Evolutionary conservation across 2,797 vertebrate species (phyloP).

Genomic region (Falco biarmicus): DNA sequence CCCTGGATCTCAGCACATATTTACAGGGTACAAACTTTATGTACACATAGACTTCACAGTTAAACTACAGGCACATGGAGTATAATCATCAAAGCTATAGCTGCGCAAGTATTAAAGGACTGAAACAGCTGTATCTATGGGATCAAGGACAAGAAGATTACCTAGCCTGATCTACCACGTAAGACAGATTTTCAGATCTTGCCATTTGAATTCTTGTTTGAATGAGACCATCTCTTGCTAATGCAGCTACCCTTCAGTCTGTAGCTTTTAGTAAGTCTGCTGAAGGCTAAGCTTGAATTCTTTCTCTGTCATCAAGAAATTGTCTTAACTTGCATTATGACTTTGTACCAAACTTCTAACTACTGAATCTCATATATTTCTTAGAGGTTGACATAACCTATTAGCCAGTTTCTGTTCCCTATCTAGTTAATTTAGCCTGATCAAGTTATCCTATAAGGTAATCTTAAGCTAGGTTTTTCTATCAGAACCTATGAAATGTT

Average conservation of each 20-base stretch:
- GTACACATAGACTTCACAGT: neutral
- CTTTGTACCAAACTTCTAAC: neutral
- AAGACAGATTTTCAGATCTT: neutral
- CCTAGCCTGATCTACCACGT: neutral
- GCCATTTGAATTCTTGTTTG: neutral
- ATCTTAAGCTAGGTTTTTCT: neutral
- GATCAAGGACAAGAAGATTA: neutral
- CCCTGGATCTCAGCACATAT: neutral
- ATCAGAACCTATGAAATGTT: neutral
- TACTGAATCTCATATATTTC: neutral
- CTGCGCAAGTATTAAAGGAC: neutral
- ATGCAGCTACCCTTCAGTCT: neutral
- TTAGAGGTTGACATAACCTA: neutral
- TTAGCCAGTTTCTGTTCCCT: neutral
- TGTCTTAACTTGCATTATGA: neutral
- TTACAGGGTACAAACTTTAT: neutral
- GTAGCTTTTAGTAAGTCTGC: neutral
- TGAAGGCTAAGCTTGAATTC: neutral
- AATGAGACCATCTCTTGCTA: neutral
- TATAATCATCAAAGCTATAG: neutral
- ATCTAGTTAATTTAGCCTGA: neutral
- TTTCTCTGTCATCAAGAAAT: neutral
- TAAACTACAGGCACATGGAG: neutral
- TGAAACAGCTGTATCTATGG: neutral
- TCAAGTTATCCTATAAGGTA: neutral